Base-by-base conservation (phyloP, 2,113 vertebrate species). In the Barnardius zonarius region DNA sequence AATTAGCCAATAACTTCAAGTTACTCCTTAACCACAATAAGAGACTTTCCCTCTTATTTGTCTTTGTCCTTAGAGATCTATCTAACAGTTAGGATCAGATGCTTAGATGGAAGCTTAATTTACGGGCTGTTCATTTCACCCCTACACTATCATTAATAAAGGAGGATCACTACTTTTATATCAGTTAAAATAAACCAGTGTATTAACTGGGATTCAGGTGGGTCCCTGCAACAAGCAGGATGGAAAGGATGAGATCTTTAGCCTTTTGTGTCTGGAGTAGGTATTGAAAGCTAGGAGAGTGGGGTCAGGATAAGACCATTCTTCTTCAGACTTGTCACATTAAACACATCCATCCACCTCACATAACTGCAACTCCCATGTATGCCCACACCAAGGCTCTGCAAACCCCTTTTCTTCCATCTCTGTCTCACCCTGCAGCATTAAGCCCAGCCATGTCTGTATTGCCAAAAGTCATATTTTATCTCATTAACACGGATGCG, bases 141-240 rank as follows among this genome's bases (percentile, higher is more conserved):
- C 46, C 9, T 93, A 72, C 22, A 57, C 61, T 61, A 19, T 3
- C 90, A n/a, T 81, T 72, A 55, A 78, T 85, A 89, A 86, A 92
- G 55, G 57, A 79, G 48, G 27, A 74, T 15, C 74, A 25, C 69
- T 51, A 37, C 62, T 90, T 66, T 57, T 22, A 43, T 16, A n/a
- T 83, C 79, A 67, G 37, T 49, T 89, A 77, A 87, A n/a, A 90
- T 69, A 92, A 94, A 93, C 57, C 66, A 90, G 31, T 51, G 24
- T 44, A 22, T 66, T 94, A 86, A 68, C 17, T 88, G 51, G 63
- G 31, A 87, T 74, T 62, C 72, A 82, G 72, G 41, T 27, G 43
- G 27, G 51, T 61, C 31, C 35, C 23, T 54, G 28, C 35, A 69
- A 59, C 35, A 41, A 31, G 41, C 35, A 4, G 39, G 28, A 35